A percentile compares a stretch with the other conserved stretches of the same genome.
Evolutionary conservation across 2,888 invertebrate species (phyloP).

Genomic region (Crepidodera aurea): DNA sequence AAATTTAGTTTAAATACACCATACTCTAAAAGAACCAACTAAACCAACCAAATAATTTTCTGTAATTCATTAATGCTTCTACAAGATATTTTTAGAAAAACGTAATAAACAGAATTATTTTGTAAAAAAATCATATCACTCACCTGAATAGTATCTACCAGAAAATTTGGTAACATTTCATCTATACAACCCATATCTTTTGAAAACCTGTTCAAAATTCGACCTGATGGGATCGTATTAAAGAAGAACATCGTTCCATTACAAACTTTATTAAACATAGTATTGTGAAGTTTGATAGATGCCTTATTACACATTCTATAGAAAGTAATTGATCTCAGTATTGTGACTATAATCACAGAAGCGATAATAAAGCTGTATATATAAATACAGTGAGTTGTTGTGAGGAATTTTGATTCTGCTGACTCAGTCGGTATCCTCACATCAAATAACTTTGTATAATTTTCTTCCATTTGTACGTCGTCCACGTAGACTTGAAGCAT

Average conservation of each 20-base stretch:
- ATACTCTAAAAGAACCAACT: too few relatives aligned
- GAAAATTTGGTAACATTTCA: conserved; percentile 62
- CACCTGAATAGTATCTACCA: conserved; percentile 64
- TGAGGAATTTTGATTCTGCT: conserved; percentile 42
- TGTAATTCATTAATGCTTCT: too few relatives aligned
- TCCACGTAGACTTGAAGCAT: conserved; percentile 37
- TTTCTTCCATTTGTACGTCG: conserved; percentile 42
- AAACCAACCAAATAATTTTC: too few relatives aligned
- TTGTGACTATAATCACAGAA: conserved; percentile 57
- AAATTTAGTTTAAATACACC: too few relatives aligned
- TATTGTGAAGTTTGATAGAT: conserved; percentile 66
- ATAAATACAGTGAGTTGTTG: conserved; percentile 47
- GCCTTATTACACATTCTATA: conserved; percentile 64
- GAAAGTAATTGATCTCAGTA: conserved; percentile 63
- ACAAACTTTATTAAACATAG: conserved; percentile 65
- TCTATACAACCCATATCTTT: conserved; percentile 73
- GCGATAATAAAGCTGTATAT: conserved; percentile 47
- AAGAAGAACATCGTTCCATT: conserved; percentile 73
- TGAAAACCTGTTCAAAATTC: conserved; percentile 74
- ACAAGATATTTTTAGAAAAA: too few relatives aligned
- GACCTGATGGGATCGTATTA: conserved; percentile 70
- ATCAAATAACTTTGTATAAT: conserved; percentile 17
- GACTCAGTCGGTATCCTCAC: neutral
- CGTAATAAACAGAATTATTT: too few relatives aligned
- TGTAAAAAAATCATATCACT: too few relatives aligned